Base-by-base conservation (phyloP, 2,797 vertebrate species). In the Coregonus sp. region DNA sequence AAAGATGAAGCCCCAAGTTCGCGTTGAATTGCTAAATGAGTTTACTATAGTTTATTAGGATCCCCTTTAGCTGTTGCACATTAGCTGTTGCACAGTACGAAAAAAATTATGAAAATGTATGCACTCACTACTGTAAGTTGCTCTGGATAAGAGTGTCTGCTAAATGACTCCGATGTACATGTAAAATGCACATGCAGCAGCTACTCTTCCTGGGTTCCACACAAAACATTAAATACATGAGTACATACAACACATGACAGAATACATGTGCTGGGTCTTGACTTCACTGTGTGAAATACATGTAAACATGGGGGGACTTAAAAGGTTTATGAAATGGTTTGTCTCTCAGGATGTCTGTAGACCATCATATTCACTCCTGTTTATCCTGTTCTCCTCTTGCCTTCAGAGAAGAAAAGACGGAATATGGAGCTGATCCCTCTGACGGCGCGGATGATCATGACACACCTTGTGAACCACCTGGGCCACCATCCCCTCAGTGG, bases 401-500 rank as follows among this genome's bases (percentile, higher is more conserved):
- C 3, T 63, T 2, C 85, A 96, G 98, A 97, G 87, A 98, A 95
- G 82, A 96, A 91, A 72, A 94, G 97, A 4, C 94, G 98, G 79
- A 99, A 92, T 87, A 93, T 98, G 91, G 98, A 99, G 70, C 83
- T 99, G 84, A 98, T 99, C 83, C 98, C 98, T 4, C 90, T 99
- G 79, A 98, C 98, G 0, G 97, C 98, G 0, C 92, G 98, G 56
- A 98, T 99, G 97, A 94, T 99, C 78, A 99, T 99, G 98, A 95
- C 97, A 3, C 98, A 99, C 87, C 93, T 99, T 20, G 96, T 99
- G 80, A 99, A 99, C 90, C 97, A 99, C 89, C 91, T 99, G 77
- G 96, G 97, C 16, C 98, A 99, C 85, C 96, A 97, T 85, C 98
- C 98, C 0, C 95, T 99, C 16, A 95, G 91, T 0, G 97, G 97